Base-by-base conservation (phyloP, 2,113 vertebrate genomes). In the Nerophis ophidion region DNA sequence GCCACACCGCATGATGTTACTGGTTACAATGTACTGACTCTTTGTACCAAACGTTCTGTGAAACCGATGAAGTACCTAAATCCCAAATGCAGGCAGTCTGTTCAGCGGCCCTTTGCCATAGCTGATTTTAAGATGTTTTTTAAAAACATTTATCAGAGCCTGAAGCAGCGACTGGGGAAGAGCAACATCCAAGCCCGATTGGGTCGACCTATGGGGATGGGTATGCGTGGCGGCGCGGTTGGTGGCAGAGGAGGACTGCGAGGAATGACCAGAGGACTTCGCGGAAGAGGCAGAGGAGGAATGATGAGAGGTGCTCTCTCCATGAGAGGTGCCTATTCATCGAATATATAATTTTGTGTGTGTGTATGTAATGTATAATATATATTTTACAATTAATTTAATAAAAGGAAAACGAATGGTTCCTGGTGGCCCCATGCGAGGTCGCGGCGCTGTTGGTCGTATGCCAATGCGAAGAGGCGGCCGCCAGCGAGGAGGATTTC, bases 131-230 rank as follows among this genome's bases (percentile, higher is more conserved):
- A 35, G n/a, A 53, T 14, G 1, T 0, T 3, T 5, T 44, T 58
- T 33, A 13, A 47, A 68, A 70, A 46, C 36, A 58, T 50, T 46
- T 60, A 4, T 57, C 89, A 97, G 97, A 98, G 95, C 85, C 87
- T 99, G 79, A 98, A 98, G 77, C 97, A 98, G 66, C 94, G 97
- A 7, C 91, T 98, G 61, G 97, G 97, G 15, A 98, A 97, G 81
- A 93, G 95, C 79, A 99, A 97, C 89, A 98, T 99, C 80, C 97
- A 99, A 86, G 97, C 97, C 4, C 86, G 97, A 6, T 84, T 99
- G 71, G 97, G 97, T 68, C 90, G 97, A 14, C 97, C 96, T 0
- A 78, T 92, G 0, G 95, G 94, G 16, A 1, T 88, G 33, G 80
- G 96, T 35, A 83, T 91, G 71, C 91, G 94, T 0, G 95, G 95